phyloP scores from a whole-genome alignment of 2,113 vertebrate species.

The Hoplias malabaricus region DNA sequence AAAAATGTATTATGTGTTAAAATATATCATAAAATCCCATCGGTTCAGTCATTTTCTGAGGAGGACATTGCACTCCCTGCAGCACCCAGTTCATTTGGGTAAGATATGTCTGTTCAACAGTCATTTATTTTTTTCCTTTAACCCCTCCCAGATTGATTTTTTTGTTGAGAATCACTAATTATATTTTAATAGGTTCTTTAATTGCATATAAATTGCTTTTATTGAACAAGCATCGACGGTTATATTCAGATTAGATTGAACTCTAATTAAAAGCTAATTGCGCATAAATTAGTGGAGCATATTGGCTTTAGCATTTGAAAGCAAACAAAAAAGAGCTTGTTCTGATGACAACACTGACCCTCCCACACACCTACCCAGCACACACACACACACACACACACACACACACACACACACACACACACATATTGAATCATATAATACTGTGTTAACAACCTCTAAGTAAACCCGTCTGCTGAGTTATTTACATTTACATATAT shows the following conservation, averaged over 20 bases:
- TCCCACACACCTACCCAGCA: neutral
- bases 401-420: neutral
- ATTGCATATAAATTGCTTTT: constrained; percentile 72
- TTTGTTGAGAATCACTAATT: constrained; percentile 65
- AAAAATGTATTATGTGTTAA: too few relatives aligned
- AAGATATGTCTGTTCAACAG: neutral
- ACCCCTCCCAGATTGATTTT: constrained; percentile 57
- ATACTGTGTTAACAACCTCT: neutral
- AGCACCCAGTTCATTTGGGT: neutral
- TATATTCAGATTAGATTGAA: constrained; percentile 72
- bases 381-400: neutral
- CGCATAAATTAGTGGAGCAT: constrained; percentile 59
- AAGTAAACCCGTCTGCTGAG: neutral
- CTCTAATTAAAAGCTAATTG: constrained; percentile 72
- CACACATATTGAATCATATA: neutral
- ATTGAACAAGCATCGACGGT: constrained; percentile 70
- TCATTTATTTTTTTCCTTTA: neutral
- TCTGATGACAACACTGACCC: neutral
- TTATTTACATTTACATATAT: too few relatives aligned
- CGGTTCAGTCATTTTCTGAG: too few relatives aligned
- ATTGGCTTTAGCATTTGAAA: neutral
- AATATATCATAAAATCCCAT: too few relatives aligned
- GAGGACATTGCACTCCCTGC: neutral
- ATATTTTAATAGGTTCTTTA: constrained; percentile 71
- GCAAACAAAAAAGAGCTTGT: neutral